phyloP scores from a whole-genome alignment of 1,140 invertebrate genomes.

The Coenobita brevimanus region DNA sequence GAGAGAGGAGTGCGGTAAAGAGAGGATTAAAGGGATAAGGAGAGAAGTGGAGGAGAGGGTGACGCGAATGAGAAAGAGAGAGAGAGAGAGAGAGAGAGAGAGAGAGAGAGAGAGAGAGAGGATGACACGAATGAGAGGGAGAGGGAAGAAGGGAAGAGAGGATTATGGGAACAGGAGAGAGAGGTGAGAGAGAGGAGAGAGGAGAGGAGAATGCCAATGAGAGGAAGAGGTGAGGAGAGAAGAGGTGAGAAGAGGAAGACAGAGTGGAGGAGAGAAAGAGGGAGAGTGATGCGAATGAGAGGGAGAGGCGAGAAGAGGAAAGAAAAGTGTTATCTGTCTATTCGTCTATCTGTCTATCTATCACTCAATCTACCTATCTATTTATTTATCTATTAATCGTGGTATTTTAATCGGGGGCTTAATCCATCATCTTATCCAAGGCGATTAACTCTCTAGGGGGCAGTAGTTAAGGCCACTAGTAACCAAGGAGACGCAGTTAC shows the following conservation, averaged over 20 bases:
- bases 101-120: constrained; percentile 16
- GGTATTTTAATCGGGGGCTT: no score
- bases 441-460: no score
- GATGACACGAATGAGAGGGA: not conserved
- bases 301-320: no score
- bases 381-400: no score
- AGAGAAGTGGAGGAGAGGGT: not conserved
- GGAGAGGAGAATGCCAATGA: not conserved
- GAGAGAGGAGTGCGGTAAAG: not conserved
- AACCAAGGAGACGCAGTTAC: no score
- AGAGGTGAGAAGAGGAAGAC: not conserved
- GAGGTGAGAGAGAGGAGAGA: not conserved
- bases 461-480: no score
- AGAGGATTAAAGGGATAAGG: not conserved
- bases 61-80: not conserved
- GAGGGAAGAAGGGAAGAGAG: not conserved
- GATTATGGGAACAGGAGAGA: not conserved
- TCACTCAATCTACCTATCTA: no score
- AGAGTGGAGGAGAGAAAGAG: not conserved
- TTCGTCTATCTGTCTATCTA: no score
- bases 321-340: no score
- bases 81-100: not conserved
- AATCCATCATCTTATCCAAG: no score
- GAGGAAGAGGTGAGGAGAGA: not conserved
- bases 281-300: not conserved